Percentiles rank a stretch among this genome's conserved stretches.
These are phyloP conservation scores for Leptothorax acervorum DNA, from an alignment of 2,888 invertebrate genomes.

Conservation along the genomic window DNA sequence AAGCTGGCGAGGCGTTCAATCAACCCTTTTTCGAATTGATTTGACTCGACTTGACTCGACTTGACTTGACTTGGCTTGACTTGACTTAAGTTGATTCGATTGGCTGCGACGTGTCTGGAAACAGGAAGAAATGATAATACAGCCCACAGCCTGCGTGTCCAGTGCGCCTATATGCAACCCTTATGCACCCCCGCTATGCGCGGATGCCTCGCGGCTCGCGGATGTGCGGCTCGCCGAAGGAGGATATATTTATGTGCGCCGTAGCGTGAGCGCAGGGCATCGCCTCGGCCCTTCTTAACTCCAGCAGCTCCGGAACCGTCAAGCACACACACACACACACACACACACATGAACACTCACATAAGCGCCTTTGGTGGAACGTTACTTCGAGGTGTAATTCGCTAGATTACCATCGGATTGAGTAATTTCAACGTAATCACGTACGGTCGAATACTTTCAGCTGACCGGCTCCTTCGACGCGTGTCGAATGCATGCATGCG, in stretches of 20 bases:
- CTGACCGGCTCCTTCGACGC: slow-evolving; percentile 17
- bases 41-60: background rate
- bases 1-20: too few species aligned
- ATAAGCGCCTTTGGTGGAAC: slow-evolving; percentile 5
- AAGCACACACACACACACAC: background rate
- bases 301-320: background rate
- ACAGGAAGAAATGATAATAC: slow-evolving; percentile 77
- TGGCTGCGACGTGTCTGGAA: slow-evolving; percentile 69
- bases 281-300: slow-evolving; percentile 27
- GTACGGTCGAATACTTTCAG: slow-evolving; percentile 27
- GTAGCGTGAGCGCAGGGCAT: slow-evolving; percentile 76
- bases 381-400: slow-evolving; percentile 61
- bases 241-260: slow-evolving; percentile 76
- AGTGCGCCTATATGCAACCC: slow-evolving; percentile 6
- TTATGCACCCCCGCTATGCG: slow-evolving; percentile 43
- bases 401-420: slow-evolving; percentile 70
- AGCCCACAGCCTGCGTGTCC: slow-evolving; percentile 46
- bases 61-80: background rate
- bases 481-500: slow-evolving; percentile 32
- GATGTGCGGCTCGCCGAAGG: slow-evolving; percentile 64
- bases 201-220: slow-evolving; percentile 63
- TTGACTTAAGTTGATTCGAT: background rate
- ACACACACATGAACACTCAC: too few species aligned
- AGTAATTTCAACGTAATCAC: slow-evolving; percentile 69
- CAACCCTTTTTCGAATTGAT: too few species aligned